Percentiles rank a stretch among this genome's conserved stretches.
phyloP scores from a whole-genome alignment of 2,888 invertebrate species.

The Epistrophella euchroma region DNA sequence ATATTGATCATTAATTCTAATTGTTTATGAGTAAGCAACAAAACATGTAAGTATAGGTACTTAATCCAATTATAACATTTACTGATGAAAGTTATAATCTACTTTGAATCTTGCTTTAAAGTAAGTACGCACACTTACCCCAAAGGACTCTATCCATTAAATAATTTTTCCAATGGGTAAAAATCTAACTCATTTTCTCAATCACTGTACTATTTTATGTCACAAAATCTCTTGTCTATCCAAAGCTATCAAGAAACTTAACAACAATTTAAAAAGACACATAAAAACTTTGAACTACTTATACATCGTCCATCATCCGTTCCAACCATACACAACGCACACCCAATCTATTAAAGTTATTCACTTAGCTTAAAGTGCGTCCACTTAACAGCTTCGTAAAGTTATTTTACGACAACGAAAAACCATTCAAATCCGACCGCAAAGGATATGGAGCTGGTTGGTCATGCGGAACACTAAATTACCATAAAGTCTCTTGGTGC shows the following conservation, averaged over 20 bases:
- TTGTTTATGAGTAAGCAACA: too few species aligned
- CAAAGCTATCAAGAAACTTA: background rate
- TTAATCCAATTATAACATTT: too few species aligned
- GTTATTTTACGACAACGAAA: slow-evolving; percentile 59
- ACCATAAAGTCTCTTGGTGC: slow-evolving; percentile 46
- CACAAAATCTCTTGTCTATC: background rate
- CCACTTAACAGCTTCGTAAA: slow-evolving; percentile 70
- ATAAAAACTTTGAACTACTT: slow-evolving; percentile 17
- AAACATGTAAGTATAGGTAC: too few species aligned
- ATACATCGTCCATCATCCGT: background rate
- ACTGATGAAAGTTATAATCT: too few species aligned
- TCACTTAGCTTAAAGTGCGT: slow-evolving; percentile 62
- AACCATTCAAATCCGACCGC: slow-evolving; percentile 45
- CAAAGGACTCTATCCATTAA: too few species aligned
- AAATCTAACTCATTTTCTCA: too few species aligned
- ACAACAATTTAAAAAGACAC: slow-evolving; percentile 6
- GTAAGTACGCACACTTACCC: too few species aligned
- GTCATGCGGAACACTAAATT: slow-evolving; percentile 64
- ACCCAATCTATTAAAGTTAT: slow-evolving; percentile 29
- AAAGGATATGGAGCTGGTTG: slow-evolving; percentile 47
- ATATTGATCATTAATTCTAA: too few species aligned
- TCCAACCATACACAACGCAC: background rate
- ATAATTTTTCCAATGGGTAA: too few species aligned
- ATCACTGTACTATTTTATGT: too few species aligned
- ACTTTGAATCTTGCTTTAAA: too few species aligned